phyloP scores from a whole-genome alignment of 2,797 vertebrate species.

The Chaetodon trifasciatus region DNA sequence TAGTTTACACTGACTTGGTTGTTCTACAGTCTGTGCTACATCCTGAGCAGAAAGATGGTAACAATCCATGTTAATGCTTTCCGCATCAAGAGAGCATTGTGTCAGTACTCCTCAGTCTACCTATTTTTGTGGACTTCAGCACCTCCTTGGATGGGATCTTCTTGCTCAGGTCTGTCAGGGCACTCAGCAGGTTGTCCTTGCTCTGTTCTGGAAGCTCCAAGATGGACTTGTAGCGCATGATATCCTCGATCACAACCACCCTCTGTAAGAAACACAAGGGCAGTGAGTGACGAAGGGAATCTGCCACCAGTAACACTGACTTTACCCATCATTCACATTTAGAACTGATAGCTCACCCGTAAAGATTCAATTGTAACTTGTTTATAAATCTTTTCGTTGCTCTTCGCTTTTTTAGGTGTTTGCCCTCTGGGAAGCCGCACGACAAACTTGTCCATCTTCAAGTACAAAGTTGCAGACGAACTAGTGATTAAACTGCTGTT shows the following conservation, averaged over 20 bases:
- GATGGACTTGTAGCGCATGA: constrained; percentile 92
- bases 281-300: no score
- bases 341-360: constrained; percentile 80
- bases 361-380: constrained; percentile 92
- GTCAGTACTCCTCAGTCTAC: constrained; percentile 73
- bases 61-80: neutral
- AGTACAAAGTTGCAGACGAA: neutral
- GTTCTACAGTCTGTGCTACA: neutral
- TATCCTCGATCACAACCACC: constrained; percentile 97
- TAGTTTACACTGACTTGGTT: neutral
- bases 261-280: constrained; percentile 83
- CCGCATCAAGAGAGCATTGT: neutral
- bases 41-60: neutral
- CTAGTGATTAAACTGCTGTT: neutral
- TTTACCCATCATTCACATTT: fast-evolving
- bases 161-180: constrained; percentile 92
- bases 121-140: constrained; percentile 94
- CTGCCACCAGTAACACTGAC: fast-evolving
- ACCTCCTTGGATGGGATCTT: constrained; percentile 97
- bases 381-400: constrained; percentile 82
- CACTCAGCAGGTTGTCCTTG: constrained; percentile 90
- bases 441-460: constrained; percentile 91
- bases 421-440: constrained; percentile 82
- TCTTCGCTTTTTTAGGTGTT: constrained; percentile 65
- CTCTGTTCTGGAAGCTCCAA: constrained; percentile 91